Base-by-base conservation (phyloP, 53 echinoderm and acorn worm genomes). In the Apostichopus leukothele region DNA sequence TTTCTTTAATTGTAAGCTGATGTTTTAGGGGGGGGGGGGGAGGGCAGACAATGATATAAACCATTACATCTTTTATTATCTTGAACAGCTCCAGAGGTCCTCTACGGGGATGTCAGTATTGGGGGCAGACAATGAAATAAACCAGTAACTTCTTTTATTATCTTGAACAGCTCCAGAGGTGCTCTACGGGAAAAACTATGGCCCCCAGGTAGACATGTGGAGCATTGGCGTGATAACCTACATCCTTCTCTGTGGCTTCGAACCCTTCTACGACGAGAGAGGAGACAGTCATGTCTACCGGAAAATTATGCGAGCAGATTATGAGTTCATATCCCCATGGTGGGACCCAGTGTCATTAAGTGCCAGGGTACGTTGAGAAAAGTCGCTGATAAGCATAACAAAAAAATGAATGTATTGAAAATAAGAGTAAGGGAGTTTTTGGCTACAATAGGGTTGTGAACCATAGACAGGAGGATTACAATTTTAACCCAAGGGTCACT, bases 141-240 rank as follows among this genome's bases (percentile, higher is more conserved):
- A 6, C 51, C 23, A 52, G 6, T 18, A 4, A 9, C 4, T 52
- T 78, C 26, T 53, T n/a, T 53, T 80, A 55, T 80, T 53, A 55
- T 9, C 16, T 80, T 80, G n/a, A 21, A 73, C 93, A 99, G 99
- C 99, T 57, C 98, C 98, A 0, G 98, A 98, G 89, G 96, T 99
- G 22, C 90, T 99, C 9, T 76, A 86, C 20, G 93, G 92, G 22
- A 91, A 90, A 74, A 89, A 90, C 3, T 99, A 99, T 91, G 88
- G 89, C 67, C 91, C 90, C 20, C 91, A 89, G 63, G 99, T 99
- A 18, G 99, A 99, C 67, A 96, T 99, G 99, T 99, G 99, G 99
- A 99, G 99, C 74, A 93, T 99, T 9, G 99, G 99, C 21, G 99
- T 96, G 57, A 96, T 96, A 55, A 94, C 95, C 19, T 99, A 99